Conservation (phyloP, 2,888 invertebrate species). For the Oxyteleia sp. region DNA sequence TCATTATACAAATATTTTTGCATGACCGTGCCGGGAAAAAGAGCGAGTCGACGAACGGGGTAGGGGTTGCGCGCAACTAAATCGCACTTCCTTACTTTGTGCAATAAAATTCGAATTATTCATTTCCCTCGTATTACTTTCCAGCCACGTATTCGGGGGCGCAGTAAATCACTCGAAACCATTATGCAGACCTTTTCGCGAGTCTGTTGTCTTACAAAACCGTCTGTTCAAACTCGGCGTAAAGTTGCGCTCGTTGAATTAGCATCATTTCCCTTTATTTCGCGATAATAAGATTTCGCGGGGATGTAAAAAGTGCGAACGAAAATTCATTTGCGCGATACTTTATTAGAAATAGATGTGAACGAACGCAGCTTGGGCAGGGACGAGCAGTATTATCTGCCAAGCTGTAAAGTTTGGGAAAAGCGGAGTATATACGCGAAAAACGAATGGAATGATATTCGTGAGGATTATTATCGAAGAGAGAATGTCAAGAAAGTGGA, state of each 20-base stretch:
- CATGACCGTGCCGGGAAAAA: slow-evolving; percentile 5
- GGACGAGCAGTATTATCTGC: neutral
- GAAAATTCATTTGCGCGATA: slow-evolving; percentile 40
- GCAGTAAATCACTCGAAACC: slow-evolving; percentile 69
- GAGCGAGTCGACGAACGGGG: neutral
- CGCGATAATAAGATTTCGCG: slow-evolving; percentile 57
- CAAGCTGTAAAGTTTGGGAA: slow-evolving; percentile 1
- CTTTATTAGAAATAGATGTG: slow-evolving; percentile 45
- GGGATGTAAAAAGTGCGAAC: slow-evolving; percentile 46
- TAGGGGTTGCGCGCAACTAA: slow-evolving; percentile 30
- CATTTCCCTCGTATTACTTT: slow-evolving; percentile 66
- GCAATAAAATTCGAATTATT: slow-evolving; percentile 71
- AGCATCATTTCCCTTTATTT: slow-evolving; percentile 62
- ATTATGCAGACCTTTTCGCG: slow-evolving; percentile 71
- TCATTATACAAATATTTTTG: slow-evolving; percentile 58
- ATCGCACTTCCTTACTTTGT: slow-evolving; percentile 62
- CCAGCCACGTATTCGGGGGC: slow-evolving; percentile 58
- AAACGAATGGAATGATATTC: slow-evolving; percentile 1
- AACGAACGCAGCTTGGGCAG: neutral
- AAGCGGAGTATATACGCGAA: neutral
- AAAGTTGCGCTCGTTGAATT: slow-evolving; percentile 64
- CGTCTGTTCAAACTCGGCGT: slow-evolving; percentile 51
- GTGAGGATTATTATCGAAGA: neutral
- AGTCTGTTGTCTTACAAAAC: slow-evolving; percentile 72
- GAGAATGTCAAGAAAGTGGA: too few species aligned